Conservation (phyloP, 2,797 vertebrate species). For the Microctenopoma steveboyesi region DNA sequence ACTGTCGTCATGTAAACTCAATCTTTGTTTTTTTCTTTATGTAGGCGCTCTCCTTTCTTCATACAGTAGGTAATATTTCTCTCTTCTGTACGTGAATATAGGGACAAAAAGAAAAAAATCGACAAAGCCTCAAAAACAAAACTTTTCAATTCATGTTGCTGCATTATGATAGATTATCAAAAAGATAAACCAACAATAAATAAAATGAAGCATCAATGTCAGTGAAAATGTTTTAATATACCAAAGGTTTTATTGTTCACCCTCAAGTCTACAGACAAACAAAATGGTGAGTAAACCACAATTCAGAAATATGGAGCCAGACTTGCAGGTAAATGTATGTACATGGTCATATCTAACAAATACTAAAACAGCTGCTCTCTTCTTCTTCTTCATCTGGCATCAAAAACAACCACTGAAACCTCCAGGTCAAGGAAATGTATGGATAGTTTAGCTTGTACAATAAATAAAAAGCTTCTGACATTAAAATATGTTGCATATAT, state of each 20-base stretch:
- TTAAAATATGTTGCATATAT: background rate
- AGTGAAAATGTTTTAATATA: constrained; percentile 49
- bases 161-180: too few species aligned
- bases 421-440: constrained; percentile 73
- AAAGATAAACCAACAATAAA: too few species aligned
- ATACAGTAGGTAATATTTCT: too few species aligned
- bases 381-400: constrained; percentile 79
- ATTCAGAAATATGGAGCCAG: constrained; percentile 8
- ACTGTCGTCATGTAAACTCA: too few species aligned
- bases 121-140: too few species aligned
- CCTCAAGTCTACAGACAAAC: background rate
- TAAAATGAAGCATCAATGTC: background rate
- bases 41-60: too few species aligned
- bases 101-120: too few species aligned
- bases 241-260: constrained; percentile 5
- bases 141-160: too few species aligned
- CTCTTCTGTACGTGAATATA: too few species aligned
- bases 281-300: constrained; percentile 1
- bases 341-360: constrained; percentile 64
- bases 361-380: constrained; percentile 23
- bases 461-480: background rate
- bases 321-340: constrained; percentile 63
- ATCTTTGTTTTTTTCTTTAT: too few species aligned
- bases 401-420: constrained; percentile 86
- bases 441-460: background rate